These are phyloP conservation scores for Hypsopygia costalis DNA, from an alignment of 2,888 invertebrate species.

Conservation along the genomic window DNA sequence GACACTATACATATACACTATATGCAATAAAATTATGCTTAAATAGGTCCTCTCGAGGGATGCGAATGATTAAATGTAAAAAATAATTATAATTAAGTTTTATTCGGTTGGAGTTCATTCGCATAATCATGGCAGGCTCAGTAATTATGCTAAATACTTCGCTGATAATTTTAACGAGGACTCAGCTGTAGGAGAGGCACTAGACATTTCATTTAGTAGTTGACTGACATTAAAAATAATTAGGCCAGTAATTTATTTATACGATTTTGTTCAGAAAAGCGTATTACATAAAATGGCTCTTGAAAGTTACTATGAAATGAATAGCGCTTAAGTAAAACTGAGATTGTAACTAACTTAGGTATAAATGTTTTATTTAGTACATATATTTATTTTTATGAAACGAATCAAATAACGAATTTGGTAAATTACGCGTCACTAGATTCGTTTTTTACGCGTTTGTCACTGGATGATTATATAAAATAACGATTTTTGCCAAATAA, in stretches of 20 bases:
- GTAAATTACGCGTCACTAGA: too few relatives aligned
- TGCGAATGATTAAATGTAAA: slow-evolving; percentile 42
- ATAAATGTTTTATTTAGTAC: too few relatives aligned
- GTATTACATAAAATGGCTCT: background rate
- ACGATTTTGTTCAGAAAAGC: background rate
- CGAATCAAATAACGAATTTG: too few relatives aligned
- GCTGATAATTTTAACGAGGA: slow-evolving; percentile 10
- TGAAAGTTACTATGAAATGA: background rate
- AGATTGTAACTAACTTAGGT: too few relatives aligned
- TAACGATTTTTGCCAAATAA: too few relatives aligned
- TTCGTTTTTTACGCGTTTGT: too few relatives aligned
- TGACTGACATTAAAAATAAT: slow-evolving; percentile 5
- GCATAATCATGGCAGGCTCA: slow-evolving; percentile 8
- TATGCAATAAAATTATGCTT: too few relatives aligned
- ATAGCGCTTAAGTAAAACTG: too few relatives aligned
- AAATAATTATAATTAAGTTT: slow-evolving; percentile 4
- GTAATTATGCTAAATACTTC: slow-evolving; percentile 11
- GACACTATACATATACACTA: too few relatives aligned
- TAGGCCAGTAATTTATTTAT: background rate
- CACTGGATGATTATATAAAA: too few relatives aligned
- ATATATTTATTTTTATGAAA: too few relatives aligned
- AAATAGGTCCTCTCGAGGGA: slow-evolving; percentile 6
- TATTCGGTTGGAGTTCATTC: slow-evolving; percentile 5
- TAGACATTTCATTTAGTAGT: slow-evolving; percentile 4
- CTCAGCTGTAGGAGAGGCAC: background rate